A percentile compares a stretch with the other conserved stretches of the same genome.
Evolutionary conservation across 2,888 invertebrate species (phyloP).

Genomic region (Syritta pipiens): DNA sequence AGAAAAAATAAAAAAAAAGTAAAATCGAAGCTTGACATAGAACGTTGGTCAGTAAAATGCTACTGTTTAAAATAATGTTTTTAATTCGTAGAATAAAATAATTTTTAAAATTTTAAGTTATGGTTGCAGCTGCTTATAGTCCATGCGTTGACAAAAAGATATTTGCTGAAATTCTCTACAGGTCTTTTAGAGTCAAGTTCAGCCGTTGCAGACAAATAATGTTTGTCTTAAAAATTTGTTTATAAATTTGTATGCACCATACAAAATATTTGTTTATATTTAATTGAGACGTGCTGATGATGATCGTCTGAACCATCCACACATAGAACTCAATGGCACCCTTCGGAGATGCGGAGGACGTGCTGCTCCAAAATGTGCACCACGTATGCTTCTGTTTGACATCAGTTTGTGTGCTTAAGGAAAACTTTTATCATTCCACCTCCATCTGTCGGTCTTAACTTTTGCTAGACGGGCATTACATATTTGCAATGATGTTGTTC

Average conservation of each 20-base stretch:
- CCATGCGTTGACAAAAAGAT: too few relatives aligned
- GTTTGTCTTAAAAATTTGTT: conserved; percentile 68
- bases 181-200: too few relatives aligned
- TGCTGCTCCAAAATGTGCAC: conserved; percentile 33
- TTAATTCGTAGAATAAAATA: too few relatives aligned
- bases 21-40: too few relatives aligned
- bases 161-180: too few relatives aligned
- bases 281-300: conserved; percentile 71
- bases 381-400: conserved; percentile 50
- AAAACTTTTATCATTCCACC: conserved; percentile 70
- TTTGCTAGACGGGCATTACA: conserved; percentile 43
- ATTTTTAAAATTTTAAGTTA: too few relatives aligned
- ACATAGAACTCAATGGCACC: conserved; percentile 7
- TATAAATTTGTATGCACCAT: conserved; percentile 68
- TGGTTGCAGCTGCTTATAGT: too few relatives aligned
- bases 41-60: too few relatives aligned
- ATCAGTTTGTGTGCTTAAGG: conserved; percentile 59
- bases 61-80: too few relatives aligned
- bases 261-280: conserved; percentile 71
- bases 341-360: conserved; percentile 20
- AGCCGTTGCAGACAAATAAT: conserved; percentile 33
- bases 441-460: conserved; percentile 38
- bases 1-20: too few relatives aligned
- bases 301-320: conserved; percentile 15
- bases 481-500: conserved; percentile 59